Percentiles rank a stretch among this genome's conserved stretches.
Evolutionary conservation across 2,113 vertebrate genomes (phyloP).

Genomic region (Caranx melampygus): DNA sequence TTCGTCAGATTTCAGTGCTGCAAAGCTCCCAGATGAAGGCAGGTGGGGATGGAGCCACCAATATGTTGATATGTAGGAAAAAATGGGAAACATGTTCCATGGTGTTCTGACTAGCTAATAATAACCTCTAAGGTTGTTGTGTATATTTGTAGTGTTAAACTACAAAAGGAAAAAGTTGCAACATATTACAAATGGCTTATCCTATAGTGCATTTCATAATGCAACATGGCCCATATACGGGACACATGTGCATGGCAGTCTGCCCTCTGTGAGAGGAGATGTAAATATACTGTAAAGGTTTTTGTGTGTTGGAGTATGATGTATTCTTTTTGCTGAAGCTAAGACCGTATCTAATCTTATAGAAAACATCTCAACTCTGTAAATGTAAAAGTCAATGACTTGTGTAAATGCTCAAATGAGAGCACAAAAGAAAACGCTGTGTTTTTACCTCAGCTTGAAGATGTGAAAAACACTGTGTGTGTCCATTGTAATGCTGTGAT

Average conservation of each 20-base stretch:
- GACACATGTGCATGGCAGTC: neutral
- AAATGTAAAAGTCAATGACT: conserved; percentile 57
- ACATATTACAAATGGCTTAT: neutral
- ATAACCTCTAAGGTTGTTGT: neutral
- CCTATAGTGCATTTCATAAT: neutral
- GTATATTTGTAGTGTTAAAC: neutral
- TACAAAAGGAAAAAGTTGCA: neutral
- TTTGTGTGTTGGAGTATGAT: neutral
- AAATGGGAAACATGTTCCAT: neutral
- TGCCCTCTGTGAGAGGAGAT: conserved; percentile 50
- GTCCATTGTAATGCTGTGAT: conserved; percentile 32
- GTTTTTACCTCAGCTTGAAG: conserved; percentile 74
- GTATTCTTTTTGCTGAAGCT: conserved; percentile 14
- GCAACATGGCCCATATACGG: neutral
- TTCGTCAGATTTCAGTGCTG: neutral
- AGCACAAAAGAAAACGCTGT: conserved; percentile 48
- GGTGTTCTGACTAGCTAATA: neutral
- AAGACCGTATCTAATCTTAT: conserved; percentile 24
- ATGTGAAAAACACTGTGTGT: conserved; percentile 70
- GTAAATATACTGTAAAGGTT: neutral
- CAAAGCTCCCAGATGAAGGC: neutral
- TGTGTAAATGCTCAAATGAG: conserved; percentile 48
- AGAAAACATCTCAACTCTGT: conserved; percentile 55
- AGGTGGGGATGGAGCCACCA: neutral
- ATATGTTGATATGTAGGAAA: neutral